These are phyloP conservation scores for Cebus imitator DNA, from an alignment of 2,113 vertebrate species.

Conservation along the genomic window DNA sequence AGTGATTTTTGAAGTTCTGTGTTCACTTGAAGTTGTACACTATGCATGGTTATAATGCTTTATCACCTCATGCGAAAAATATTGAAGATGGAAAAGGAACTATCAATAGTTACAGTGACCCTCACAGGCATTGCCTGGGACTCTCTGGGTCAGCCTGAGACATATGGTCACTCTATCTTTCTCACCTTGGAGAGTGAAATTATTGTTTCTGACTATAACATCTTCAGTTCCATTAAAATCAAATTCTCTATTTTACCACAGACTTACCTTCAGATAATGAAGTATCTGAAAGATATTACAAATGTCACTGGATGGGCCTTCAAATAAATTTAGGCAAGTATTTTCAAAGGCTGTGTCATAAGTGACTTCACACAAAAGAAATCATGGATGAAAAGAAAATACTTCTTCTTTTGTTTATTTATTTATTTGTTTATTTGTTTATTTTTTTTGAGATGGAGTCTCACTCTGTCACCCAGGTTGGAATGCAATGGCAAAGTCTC, in stretches of 20 bases:
- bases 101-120: neutral
- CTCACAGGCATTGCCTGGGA: neutral
- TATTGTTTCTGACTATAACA: neutral
- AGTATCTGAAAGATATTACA: neutral
- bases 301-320: neutral
- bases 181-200: neutral
- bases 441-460: no score
- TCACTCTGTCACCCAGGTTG: no score
- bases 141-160: rapidly evolving
- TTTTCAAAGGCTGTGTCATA: neutral
- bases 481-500: no score
- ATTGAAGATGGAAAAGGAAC: neutral
- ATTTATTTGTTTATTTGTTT: no score
- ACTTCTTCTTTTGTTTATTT: neutral
- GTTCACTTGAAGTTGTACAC: neutral
- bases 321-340: neutral
- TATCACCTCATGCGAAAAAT: neutral
- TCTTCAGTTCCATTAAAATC: neutral
- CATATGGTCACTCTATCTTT: rapidly evolving
- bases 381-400: neutral
- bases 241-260: neutral
- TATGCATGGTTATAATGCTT: neutral
- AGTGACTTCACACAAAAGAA: neutral
- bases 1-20: neutral
- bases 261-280: neutral